A percentile compares a stretch with the other conserved stretches of the same genome.
Conservation (phyloP, 2,888 invertebrate genomes). For the Calliphora vomitoria region DNA sequence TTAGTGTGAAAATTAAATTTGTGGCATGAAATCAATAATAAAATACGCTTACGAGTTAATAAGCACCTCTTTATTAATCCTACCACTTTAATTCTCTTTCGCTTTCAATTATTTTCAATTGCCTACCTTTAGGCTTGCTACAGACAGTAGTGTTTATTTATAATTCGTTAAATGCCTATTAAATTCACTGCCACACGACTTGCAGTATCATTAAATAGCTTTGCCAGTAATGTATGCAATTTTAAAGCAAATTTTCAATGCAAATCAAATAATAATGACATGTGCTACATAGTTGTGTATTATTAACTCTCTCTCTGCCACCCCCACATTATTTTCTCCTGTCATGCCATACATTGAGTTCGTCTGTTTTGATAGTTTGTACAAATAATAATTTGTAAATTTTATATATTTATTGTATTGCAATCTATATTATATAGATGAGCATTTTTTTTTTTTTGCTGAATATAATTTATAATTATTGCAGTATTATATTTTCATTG, state of each 20-base stretch:
- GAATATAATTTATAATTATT: slow-evolving; percentile 44
- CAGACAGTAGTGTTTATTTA: neutral
- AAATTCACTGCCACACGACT: neutral
- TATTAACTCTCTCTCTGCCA: neutral
- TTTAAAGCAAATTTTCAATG: slow-evolving; percentile 14
- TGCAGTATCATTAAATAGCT: neutral
- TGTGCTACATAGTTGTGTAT: neutral
- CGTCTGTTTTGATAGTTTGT: neutral
- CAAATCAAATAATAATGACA: slow-evolving; percentile 34
- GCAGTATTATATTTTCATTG: slow-evolving; percentile 43
- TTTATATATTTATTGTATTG: slow-evolving; percentile 27
- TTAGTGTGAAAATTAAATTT: too few relatives aligned
- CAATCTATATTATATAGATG: slow-evolving; percentile 18
- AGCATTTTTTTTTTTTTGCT: neutral
- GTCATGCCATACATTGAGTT: neutral
- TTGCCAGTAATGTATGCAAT: neutral
- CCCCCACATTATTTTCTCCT: neutral
- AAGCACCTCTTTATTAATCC: too few relatives aligned
- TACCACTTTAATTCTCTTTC: neutral
- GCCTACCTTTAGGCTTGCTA: neutral
- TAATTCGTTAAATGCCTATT: neutral
- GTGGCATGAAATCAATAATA: too few relatives aligned
- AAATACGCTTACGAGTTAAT: too few relatives aligned
- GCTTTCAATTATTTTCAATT: neutral
- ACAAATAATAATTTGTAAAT: neutral